These are phyloP conservation scores for Podarcis raffonei DNA, from an alignment of 2,113 vertebrate genomes.

Conservation along the genomic window DNA sequence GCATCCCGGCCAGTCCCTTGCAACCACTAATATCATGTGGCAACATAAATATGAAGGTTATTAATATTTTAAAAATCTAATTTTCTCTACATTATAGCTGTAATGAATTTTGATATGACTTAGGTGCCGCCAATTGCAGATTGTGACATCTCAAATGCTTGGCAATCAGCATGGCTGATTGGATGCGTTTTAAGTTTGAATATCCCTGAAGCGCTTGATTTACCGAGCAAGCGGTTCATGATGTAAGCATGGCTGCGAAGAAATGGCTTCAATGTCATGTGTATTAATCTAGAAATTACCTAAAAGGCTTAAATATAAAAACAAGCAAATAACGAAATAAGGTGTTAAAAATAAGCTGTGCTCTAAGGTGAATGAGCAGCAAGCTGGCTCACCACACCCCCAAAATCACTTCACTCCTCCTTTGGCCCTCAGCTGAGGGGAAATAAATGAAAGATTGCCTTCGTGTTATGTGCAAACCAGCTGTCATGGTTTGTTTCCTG, in stretches of 20 bases:
- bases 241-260: not conserved
- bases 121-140: not conserved
- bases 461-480: no score
- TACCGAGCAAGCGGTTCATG: not conserved
- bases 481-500: no score
- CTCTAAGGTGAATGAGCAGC: no score
- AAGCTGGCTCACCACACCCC: no score
- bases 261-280: not conserved
- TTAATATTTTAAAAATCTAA: constrained; percentile 27
- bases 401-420: no score
- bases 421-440: no score
- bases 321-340: no score
- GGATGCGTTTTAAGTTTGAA: not conserved
- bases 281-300: no score
- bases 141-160: constrained; percentile 11
- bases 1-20: not conserved
- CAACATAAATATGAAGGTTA: constrained; percentile 14
- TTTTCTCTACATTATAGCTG: constrained; percentile 30
- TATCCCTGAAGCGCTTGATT: not conserved
- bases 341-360: no score
- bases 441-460: no score
- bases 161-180: not conserved
- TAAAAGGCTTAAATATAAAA: no score
- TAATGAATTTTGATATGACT: constrained; percentile 11
- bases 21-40: not conserved